Evolutionary conservation across 2,888 invertebrate genomes (phyloP).

Genomic region (Amphipoea lucens): DNA sequence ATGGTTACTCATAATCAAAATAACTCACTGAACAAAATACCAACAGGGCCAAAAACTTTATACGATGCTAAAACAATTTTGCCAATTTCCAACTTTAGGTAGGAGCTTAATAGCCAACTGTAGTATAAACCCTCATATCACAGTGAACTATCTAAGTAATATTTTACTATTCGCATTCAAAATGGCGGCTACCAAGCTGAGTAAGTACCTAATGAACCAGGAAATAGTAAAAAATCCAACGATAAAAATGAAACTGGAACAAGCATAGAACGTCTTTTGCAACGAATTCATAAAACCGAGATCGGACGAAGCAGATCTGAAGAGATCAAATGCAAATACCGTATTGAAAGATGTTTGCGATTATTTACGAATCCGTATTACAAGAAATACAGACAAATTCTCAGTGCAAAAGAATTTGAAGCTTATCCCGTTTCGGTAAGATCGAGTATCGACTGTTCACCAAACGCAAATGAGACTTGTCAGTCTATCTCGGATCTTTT

Average conservation of each 20-base stretch:
- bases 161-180: conserved; percentile 28
- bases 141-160: conserved; percentile 5
- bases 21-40: conserved; percentile 15
- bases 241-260: conserved; percentile 15
- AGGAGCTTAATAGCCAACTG: neutral
- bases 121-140: conserved; percentile 42
- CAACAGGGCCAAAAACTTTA: conserved; percentile 8
- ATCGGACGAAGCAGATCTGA: conserved; percentile 2
- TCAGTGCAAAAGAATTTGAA: conserved; percentile 15
- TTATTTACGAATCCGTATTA: conserved; percentile 23
- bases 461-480: neutral
- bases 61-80: conserved; percentile 16
- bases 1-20: conserved; percentile 5
- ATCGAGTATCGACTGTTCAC: conserved; percentile 19
- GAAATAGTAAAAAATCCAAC: conserved; percentile 23
- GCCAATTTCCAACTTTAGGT: conserved; percentile 2
- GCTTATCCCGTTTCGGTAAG: conserved; percentile 6
- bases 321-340: conserved; percentile 30
- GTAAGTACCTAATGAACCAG: conserved; percentile 6
- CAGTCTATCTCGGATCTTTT: conserved; percentile 19
- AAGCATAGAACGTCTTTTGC: neutral
- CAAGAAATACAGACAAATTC: neutral
- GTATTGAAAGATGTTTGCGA: conserved; percentile 28
- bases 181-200: neutral
- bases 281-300: conserved; percentile 25